Conservation (phyloP, 2,113 vertebrate species). For the Lepus europaeus region DNA sequence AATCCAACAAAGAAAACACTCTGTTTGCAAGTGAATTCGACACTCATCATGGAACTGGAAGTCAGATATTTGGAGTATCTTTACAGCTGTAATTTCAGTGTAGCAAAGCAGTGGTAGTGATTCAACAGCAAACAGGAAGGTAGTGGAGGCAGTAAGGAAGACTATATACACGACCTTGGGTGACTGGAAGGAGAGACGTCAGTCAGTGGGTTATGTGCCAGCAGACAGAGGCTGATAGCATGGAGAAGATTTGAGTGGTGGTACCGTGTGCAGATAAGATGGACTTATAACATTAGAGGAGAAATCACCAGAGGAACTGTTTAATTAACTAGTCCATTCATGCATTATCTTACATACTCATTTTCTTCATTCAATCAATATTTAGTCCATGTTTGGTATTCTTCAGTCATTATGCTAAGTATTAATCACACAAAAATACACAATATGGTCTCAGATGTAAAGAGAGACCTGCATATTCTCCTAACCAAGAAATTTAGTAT, state of each 20-base stretch:
- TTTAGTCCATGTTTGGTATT: neutral
- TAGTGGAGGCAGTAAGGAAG: neutral
- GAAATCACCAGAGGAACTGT: neutral
- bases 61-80: neutral
- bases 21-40: neutral
- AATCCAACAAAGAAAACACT: neutral
- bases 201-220: neutral
- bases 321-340: neutral
- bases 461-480: neutral
- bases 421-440: neutral
- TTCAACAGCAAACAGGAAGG: neutral
- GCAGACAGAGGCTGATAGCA: neutral
- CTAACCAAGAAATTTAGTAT: neutral
- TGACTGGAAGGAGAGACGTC: neutral
- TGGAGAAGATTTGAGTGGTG: neutral
- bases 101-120: neutral
- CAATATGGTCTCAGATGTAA: neutral
- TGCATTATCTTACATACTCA: neutral
- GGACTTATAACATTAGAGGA: neutral
- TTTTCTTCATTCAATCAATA: constrained; percentile 9
- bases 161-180: neutral
- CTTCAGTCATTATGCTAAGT: neutral
- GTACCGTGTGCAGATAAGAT: neutral
- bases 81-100: neutral
- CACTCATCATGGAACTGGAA: neutral